These are phyloP conservation scores for Zeuzera pyrina DNA, from an alignment of 2,888 invertebrate genomes.

Conservation along the genomic window DNA sequence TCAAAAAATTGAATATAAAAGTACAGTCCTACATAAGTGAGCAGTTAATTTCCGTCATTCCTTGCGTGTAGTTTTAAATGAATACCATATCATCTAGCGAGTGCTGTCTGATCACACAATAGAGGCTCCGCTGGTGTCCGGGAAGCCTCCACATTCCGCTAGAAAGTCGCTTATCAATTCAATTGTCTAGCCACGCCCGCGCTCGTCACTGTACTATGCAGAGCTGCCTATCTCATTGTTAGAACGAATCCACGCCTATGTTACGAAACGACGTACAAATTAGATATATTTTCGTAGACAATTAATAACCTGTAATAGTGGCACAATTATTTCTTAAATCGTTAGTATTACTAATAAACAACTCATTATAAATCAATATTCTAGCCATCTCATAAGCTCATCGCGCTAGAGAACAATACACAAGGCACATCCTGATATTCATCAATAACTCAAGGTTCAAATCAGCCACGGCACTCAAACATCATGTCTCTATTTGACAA, in stretches of 20 bases:
- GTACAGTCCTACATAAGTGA: too few species aligned
- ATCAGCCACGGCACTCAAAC: conserved; percentile 33
- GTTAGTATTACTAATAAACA: too few species aligned
- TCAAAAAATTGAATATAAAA: too few species aligned
- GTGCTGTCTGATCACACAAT: too few species aligned
- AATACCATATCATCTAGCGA: too few species aligned
- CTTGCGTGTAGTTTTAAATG: too few species aligned
- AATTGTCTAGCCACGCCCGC: conserved; percentile 57
- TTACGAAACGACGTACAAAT: background rate
- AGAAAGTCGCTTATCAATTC: conserved; percentile 66
- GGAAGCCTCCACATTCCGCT: conserved; percentile 24
- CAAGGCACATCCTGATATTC: conserved; percentile 52
- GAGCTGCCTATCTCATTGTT: conserved; percentile 44
- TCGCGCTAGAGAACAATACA: conserved; percentile 43
- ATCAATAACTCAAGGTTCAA: conserved; percentile 52
- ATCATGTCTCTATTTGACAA: conserved; percentile 46
- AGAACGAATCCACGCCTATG: conserved; percentile 10
- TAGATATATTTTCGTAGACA: background rate
- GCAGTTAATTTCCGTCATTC: too few species aligned
- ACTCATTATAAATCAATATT: too few species aligned
- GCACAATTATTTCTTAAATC: too few species aligned
- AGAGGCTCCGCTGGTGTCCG: conserved; percentile 7
- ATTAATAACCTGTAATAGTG: too few species aligned
- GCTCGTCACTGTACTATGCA: conserved; percentile 25
- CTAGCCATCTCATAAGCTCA: too few species aligned